Base-by-base conservation (phyloP, 2,888 invertebrate genomes). In the Habrosyne pyritoides region DNA sequence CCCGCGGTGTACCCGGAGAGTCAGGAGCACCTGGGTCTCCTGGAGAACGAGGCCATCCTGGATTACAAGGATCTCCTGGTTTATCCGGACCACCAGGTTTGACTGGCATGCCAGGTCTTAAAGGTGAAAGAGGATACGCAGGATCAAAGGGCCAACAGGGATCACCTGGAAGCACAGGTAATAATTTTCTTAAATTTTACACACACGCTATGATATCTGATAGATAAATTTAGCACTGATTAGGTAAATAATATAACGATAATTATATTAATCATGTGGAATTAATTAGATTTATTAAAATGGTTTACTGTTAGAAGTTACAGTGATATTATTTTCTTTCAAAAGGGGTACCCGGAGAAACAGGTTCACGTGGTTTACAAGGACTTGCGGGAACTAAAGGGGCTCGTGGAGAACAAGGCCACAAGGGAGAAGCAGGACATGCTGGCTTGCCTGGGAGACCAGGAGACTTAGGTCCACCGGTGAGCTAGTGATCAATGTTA, bases 101-200 rank as follows among this genome's bases (percentile, higher is more conserved):
- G 52, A 89, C 95, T 21, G 96, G 96, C 52, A 89, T 94, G 77
- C 94, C 95, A 2, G 96, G 97, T 3, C 73, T 94, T 0, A 97
- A 97, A 77, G 96, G 96, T 24, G 96, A 95, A 61, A 93, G 96
- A 67, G 97, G 97, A 33, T 91, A 94, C 54, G 86, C 89, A 50
- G 97, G 96, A 4, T 81, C 93, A 14, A 96, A 96, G 79, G 96
- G 97, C 66, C 94, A 95, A 75, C 96, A 96, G 87, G 97, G 97
- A 63, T 93, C 93, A 53, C 72, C 94, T 4, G 96, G 96, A 48
- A 86, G 80, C 53, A 84, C 93, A 78, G 94, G 94, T 94, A 77
- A n/a, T n/a, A n/a, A 12, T 3, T 33, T n/a, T 30, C 1, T 12
- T 30, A 2, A 12, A 30, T 30, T 30, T 10, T 12, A 30, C 10